A percentile compares a stretch with the other conserved stretches of the same genome.
Evolutionary conservation across 2,888 invertebrate genomes (phyloP).

Genomic region (Nasonovia ribisnigri): DNA sequence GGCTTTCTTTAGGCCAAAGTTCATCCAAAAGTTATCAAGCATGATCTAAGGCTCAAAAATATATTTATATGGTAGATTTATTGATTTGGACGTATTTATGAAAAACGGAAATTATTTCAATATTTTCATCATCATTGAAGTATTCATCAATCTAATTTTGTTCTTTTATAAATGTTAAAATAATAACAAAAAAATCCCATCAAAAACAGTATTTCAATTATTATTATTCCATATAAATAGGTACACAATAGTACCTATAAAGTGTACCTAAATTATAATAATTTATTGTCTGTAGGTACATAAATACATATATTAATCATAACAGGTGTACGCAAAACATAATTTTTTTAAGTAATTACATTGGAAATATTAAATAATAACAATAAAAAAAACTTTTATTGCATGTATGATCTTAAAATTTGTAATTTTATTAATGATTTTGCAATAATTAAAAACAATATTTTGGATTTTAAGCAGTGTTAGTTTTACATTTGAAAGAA

Average conservation of each 20-base stretch:
- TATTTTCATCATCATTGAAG: background rate
- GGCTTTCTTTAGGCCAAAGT: constrained; percentile 67
- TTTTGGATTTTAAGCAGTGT: too few relatives aligned
- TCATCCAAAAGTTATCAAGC: constrained; percentile 61
- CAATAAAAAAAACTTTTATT: too few relatives aligned
- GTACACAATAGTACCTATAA: background rate
- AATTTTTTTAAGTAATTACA: background rate
- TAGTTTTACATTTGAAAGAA: background rate
- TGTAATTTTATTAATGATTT: too few relatives aligned
- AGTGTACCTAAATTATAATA: background rate
- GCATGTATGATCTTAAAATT: too few relatives aligned
- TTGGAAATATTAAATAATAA: background rate
- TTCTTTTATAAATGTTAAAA: background rate
- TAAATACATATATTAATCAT: background rate
- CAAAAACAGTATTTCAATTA: constrained; percentile 1
- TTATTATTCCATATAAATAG: background rate
- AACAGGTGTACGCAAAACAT: background rate
- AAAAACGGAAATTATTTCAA: background rate
- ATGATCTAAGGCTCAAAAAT: background rate
- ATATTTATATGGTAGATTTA: background rate
- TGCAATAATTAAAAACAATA: too few relatives aligned
- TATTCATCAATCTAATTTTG: background rate
- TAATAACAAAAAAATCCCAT: background rate
- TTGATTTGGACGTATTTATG: background rate
- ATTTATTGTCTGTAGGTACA: background rate